A percentile compares a stretch with the other conserved stretches of the same genome.
Evolutionary conservation across 2,797 vertebrate species (phyloP).

Genomic region (Stomatorhinus walkeri): DNA sequence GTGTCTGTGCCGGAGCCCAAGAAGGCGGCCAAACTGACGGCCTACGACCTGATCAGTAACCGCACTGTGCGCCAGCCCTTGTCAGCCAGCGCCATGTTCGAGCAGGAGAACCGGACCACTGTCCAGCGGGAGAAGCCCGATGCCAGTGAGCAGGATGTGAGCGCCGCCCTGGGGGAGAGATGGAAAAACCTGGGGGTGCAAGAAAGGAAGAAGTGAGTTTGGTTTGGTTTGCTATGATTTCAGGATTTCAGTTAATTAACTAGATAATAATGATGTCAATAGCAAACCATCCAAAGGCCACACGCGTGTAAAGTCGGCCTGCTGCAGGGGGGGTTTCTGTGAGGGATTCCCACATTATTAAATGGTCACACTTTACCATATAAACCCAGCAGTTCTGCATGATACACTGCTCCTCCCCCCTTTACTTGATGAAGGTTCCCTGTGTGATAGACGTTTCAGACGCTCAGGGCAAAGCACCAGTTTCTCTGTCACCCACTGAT

Average conservation of each 20-base stretch:
- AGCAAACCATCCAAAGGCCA: slow-evolving; percentile 43
- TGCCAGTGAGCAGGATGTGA: slow-evolving; percentile 68
- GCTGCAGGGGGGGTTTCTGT: slow-evolving; percentile 40
- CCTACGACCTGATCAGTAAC: slow-evolving; percentile 82
- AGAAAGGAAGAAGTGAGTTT: slow-evolving; percentile 80
- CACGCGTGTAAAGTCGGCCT: slow-evolving; percentile 55
- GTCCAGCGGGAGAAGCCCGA: slow-evolving; percentile 70
- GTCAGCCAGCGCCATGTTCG: slow-evolving; percentile 72
- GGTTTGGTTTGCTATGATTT: slow-evolving; percentile 68
- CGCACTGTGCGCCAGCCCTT: slow-evolving; percentile 67
- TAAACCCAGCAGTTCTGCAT: slow-evolving; percentile 23
- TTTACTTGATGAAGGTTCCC: neutral
- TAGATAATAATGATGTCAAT: slow-evolving; percentile 33
- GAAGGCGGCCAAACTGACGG: slow-evolving; percentile 70
- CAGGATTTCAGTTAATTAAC: slow-evolving; percentile 41
- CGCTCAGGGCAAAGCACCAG: neutral
- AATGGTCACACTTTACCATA: slow-evolving; percentile 32
- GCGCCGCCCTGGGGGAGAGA: slow-evolving; percentile 61
- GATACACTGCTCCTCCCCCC: neutral
- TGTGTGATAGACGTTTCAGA: slow-evolving; percentile 4
- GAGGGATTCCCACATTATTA: slow-evolving; percentile 37
- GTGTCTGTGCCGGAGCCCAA: slow-evolving; percentile 45
- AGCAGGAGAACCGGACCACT: slow-evolving; percentile 67
- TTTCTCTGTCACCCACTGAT: neutral
- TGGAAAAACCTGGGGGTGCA: slow-evolving; percentile 81